Evolutionary conservation across 2,888 invertebrate species (phyloP).

Genomic region (Drosophila kambysellisi): DNA sequence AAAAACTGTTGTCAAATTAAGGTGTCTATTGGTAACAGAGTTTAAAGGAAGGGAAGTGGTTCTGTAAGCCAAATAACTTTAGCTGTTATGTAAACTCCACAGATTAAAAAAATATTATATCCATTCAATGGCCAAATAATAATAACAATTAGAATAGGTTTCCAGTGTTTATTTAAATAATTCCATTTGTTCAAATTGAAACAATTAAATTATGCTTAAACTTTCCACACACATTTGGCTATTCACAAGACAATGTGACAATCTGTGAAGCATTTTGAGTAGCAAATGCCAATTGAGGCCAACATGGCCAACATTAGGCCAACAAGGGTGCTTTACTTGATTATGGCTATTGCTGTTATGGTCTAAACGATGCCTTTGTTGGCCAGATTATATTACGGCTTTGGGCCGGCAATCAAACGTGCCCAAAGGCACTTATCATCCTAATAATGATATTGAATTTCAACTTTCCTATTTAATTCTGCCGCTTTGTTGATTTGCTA

Average conservation of each 20-base stretch:
- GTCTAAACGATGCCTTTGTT: not conserved
- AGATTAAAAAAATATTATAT: not conserved
- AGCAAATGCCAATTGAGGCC: not conserved
- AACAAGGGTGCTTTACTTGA: not conserved
- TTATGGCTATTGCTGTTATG: slow-evolving; percentile 1
- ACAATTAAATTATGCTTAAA: not conserved
- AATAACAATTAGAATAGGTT: not conserved
- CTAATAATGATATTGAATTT: not conserved
- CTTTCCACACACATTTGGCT: not conserved
- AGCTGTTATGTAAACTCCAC: too few species aligned
- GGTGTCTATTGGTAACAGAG: not conserved
- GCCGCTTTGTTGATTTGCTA: not conserved
- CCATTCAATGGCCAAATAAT: not conserved
- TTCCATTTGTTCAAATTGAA: not conserved
- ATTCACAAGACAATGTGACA: not conserved
- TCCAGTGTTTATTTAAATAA: not conserved
- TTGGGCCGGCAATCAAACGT: not conserved
- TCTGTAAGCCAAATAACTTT: not conserved
- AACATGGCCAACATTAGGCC: too few species aligned
- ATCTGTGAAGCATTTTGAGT: not conserved
- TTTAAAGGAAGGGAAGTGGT: not conserved
- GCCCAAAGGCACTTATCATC: not conserved
- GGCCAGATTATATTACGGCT: not conserved
- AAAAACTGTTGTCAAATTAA: not conserved
- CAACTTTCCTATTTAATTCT: not conserved